A percentile compares a stretch with the other conserved stretches of the same genome.
phyloP scores from a whole-genome alignment of 2,888 invertebrate species.

The Papilio demoleus region DNA sequence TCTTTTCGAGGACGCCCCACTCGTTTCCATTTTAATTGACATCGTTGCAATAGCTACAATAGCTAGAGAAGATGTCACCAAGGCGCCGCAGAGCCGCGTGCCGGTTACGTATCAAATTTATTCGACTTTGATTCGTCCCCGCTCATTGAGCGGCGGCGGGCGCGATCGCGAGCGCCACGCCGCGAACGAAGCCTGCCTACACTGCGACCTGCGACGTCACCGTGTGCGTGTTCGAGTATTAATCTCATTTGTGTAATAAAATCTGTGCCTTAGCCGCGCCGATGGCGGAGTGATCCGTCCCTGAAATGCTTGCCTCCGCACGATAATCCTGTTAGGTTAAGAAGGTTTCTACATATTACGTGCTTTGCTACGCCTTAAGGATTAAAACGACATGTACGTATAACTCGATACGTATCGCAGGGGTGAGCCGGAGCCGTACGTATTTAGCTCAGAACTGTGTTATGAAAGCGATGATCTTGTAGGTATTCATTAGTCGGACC shows the following conservation, averaged over 20 bases:
- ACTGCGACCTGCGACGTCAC: slow-evolving; percentile 50
- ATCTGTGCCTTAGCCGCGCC: slow-evolving; percentile 79
- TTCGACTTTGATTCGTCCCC: slow-evolving; percentile 51
- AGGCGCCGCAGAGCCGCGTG: slow-evolving; percentile 44
- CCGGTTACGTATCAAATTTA: slow-evolving; percentile 45
- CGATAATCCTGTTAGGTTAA: slow-evolving; percentile 89
- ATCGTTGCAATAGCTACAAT: slow-evolving; percentile 49
- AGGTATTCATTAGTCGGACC: slow-evolving; percentile 74
- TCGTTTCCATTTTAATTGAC: slow-evolving; percentile 72
- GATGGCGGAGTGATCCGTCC: slow-evolving; percentile 81
- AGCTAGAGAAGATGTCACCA: slow-evolving; percentile 46
- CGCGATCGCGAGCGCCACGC: neutral
- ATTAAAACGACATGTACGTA: slow-evolving; percentile 82
- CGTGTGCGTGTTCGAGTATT: slow-evolving; percentile 69
- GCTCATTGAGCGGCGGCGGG: slow-evolving; percentile 42
- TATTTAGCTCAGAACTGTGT: slow-evolving; percentile 29
- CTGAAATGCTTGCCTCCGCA: slow-evolving; percentile 84
- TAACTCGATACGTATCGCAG: slow-evolving; percentile 68
- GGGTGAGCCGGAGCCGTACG: slow-evolving; percentile 48
- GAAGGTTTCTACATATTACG: slow-evolving; percentile 89
- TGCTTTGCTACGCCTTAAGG: slow-evolving; percentile 87
- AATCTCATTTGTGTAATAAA: slow-evolving; percentile 84
- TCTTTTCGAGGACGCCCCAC: slow-evolving; percentile 67
- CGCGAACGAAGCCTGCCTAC: slow-evolving; percentile 48
- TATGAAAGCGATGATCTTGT: slow-evolving; percentile 54